phyloP scores from a whole-genome alignment of 2,888 invertebrate genomes.

The Piscicola geometra region DNA sequence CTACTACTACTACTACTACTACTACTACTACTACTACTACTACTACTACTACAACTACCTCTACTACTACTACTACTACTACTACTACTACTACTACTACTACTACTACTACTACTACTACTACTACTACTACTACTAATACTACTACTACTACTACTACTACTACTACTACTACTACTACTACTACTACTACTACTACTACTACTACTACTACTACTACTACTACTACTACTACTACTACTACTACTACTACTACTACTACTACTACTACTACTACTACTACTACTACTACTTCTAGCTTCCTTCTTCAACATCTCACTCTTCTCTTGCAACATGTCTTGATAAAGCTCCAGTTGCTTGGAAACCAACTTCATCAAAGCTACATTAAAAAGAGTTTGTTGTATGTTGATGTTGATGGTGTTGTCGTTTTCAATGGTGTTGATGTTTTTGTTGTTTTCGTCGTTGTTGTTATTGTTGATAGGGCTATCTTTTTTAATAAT shows the following conservation, averaged over 20 bases:
- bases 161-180: too few relatives aligned
- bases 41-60: conserved; percentile 8
- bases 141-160: too few relatives aligned
- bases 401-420: not conserved
- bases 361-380: not conserved
- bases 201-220: too few relatives aligned
- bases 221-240: too few relatives aligned
- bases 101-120: too few relatives aligned
- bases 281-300: too few relatives aligned
- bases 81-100: too few relatives aligned
- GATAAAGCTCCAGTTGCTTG: conserved; percentile 3
- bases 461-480: not conserved
- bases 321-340: conserved; percentile 10
- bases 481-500: not conserved
- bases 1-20: conserved; percentile 12
- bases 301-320: not conserved
- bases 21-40: conserved; percentile 12
- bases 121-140: too few relatives aligned
- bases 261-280: too few relatives aligned
- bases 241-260: too few relatives aligned
- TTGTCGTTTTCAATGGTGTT: not conserved
- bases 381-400: conserved; percentile 9
- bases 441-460: not conserved
- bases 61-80: too few relatives aligned
- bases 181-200: too few relatives aligned